Evolutionary conservation across 1,140 invertebrate genomes (phyloP), one percentile per base, ranked within the genome.

Genomic region (Drosophila setifemur): DNA sequence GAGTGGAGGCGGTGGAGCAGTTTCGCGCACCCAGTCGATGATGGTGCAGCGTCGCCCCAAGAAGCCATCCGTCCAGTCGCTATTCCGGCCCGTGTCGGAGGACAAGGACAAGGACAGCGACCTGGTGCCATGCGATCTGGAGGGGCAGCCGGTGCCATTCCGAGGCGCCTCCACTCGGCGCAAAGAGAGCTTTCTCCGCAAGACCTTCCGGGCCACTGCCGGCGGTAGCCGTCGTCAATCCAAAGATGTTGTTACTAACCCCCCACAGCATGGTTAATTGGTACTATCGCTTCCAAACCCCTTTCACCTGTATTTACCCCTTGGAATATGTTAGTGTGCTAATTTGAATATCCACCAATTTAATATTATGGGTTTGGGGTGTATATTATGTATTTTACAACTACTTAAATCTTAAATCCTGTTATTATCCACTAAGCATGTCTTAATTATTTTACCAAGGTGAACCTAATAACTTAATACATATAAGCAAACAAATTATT

Each of bases 131-230:
- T 73, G 49, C n/a, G 57, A 64, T 2, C 33, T 44, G 23, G 23
- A 49, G 16, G 60, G 23, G 2, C 57, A 58, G 4, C 44, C 48
- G 11, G 33, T 43, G 14, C 63, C 53, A 1, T 26, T 39, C 23
- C 61, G 61, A 42, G 48, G 55, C 48, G 23, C 57, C 43, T 44
- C 72, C 49, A 43, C 75, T 31, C 60, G 67, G 0, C 88, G 83
- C 49, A 90, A 90, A 63, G 82, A 90, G 66, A 90, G 89, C 68
- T 90, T 90, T 72, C 64, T 91, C 40, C 88, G 77, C 40, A 90
- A 89, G 68, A 91, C 86, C 16, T 83, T 90, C 60, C 73, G 74
- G 43, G 71, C 81, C 26, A 77, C 79, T 45, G 88, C 88, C 40
- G 74, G 72, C 64, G 70, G 67, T n/a, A 72, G 14, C 47, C 79